Percentiles rank a stretch among this genome's conserved stretches.
Conservation (phyloP, 2,888 invertebrate genomes). For the Eupithecia abbreviata region DNA sequence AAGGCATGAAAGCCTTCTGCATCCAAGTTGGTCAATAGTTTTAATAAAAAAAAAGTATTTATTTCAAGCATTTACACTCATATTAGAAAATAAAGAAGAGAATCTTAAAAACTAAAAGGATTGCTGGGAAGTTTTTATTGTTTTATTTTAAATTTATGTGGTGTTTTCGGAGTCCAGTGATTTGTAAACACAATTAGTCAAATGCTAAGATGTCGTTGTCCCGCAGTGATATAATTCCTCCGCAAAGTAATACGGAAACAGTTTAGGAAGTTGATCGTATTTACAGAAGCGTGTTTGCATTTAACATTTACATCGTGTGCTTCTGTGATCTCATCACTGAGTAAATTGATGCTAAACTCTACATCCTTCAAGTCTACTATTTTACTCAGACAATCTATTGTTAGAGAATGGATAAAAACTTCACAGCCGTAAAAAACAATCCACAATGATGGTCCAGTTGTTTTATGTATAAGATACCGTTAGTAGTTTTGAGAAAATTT, state of each 20-base stretch:
- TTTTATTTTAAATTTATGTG: neutral
- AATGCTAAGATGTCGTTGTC: neutral
- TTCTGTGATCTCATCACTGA: conserved; percentile 65
- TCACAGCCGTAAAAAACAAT: conserved; percentile 19
- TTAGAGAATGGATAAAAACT: conserved; percentile 28
- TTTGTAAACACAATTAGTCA: neutral
- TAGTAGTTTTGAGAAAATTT: neutral
- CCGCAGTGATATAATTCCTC: neutral
- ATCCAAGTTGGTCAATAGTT: neutral
- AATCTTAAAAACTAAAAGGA: too few species aligned
- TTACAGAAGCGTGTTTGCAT: conserved; percentile 50
- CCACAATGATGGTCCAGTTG: conserved; percentile 17
- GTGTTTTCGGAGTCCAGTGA: neutral
- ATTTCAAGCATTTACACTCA: too few species aligned
- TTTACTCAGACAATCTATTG: conserved; percentile 34
- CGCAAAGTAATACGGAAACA: conserved; percentile 11
- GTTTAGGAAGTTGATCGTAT: conserved; percentile 32
- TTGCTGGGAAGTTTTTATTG: too few species aligned
- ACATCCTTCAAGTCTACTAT: conserved; percentile 54
- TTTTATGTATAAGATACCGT: conserved; percentile 9
- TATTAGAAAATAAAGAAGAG: too few species aligned
- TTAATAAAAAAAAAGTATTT: too few species aligned
- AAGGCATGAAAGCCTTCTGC: too few species aligned
- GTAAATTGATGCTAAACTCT: conserved; percentile 68
- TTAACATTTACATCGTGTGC: conserved; percentile 48